Percentiles rank a stretch among this genome's conserved stretches.
These are phyloP conservation scores for Pica pica DNA, from an alignment of 2,113 vertebrate genomes.

Conservation along the genomic window DNA sequence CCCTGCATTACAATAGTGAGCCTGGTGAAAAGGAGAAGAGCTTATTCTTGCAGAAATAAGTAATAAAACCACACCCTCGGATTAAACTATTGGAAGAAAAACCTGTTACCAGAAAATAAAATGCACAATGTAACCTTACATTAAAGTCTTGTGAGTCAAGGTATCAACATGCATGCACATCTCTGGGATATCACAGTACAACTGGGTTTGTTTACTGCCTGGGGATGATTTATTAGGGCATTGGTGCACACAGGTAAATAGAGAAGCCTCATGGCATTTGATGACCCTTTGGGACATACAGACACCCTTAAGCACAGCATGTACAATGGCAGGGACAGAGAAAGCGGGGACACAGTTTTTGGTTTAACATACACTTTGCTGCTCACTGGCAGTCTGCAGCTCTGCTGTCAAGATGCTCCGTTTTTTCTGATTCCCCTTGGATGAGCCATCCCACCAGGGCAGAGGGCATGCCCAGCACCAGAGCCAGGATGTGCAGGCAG, in stretches of 20 bases:
- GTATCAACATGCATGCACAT: background rate
- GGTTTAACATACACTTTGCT: background rate
- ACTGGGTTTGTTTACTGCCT: background rate
- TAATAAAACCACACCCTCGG: background rate
- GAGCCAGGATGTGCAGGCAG: background rate
- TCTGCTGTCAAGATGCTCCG: background rate
- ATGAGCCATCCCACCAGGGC: background rate
- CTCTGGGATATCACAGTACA: background rate
- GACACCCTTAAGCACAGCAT: background rate
- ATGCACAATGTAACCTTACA: background rate
- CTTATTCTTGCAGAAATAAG: background rate
- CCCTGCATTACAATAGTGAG: background rate
- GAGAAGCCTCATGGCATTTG: background rate
- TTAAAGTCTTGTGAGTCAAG: background rate
- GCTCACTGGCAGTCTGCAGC: background rate
- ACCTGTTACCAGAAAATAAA: background rate
- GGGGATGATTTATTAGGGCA: background rate
- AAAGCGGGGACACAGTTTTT: background rate
- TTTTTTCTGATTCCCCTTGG: background rate
- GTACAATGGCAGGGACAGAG: background rate
- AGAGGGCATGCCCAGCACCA: rapidly evolving
- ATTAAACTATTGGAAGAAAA: background rate
- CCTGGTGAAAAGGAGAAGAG: background rate
- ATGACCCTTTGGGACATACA: background rate
- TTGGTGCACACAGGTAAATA: background rate